phyloP scores from a whole-genome alignment of 2,113 vertebrate species.

The Papio anubis region DNA sequence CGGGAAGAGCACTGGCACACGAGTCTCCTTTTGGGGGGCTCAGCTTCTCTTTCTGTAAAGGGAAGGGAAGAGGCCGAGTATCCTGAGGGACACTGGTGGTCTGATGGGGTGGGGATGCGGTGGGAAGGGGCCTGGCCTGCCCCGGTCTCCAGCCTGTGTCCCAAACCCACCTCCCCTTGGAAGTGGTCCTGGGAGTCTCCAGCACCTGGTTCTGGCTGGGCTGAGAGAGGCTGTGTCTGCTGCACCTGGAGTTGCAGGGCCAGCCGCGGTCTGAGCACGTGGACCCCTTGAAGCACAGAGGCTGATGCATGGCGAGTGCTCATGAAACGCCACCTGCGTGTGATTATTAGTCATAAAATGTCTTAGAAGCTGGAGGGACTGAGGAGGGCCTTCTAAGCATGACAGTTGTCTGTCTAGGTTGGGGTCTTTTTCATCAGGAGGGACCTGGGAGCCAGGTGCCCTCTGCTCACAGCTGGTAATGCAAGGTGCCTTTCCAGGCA shows the following conservation, averaged over 20 bases:
- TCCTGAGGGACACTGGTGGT: neutral
- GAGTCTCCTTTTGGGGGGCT: neutral
- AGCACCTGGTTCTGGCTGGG: too few relatives aligned
- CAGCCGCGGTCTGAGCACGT: neutral
- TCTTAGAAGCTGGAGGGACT: neutral
- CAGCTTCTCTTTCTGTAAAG: neutral
- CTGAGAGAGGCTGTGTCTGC: neutral
- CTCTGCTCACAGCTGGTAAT: fast-evolving
- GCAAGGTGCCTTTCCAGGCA: too few relatives aligned
- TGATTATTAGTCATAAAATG: neutral
- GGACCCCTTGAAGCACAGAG: neutral
- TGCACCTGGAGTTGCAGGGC: too few relatives aligned
- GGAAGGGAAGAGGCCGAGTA: neutral
- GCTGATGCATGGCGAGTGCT: neutral
- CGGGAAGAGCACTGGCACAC: neutral
- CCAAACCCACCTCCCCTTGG: neutral
- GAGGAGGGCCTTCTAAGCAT: neutral
- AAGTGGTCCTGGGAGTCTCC: neutral
- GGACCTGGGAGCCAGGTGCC: neutral
- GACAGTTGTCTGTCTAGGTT: fast-evolving
- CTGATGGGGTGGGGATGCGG: fast-evolving
- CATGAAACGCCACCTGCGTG: neutral
- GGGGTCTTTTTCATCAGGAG: too few relatives aligned
- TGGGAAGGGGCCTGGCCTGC: neutral
- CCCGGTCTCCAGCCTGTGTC: neutral